Evolutionary conservation across 2,888 invertebrate species (phyloP).

Genomic region (Cyclophora punctaria): DNA sequence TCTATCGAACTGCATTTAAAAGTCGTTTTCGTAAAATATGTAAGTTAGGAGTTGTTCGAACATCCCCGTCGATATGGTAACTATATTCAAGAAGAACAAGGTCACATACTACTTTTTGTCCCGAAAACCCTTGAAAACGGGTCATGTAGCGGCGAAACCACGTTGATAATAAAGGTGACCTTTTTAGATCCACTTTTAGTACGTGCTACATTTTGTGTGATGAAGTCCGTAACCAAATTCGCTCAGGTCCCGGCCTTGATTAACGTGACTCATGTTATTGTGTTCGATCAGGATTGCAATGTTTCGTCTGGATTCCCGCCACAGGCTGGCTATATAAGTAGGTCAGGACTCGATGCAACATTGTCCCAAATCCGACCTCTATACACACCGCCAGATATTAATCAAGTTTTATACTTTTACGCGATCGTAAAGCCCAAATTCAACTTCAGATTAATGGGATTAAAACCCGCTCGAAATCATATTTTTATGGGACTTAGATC

Average conservation of each 20-base stretch:
- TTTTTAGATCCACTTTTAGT: too few relatives aligned
- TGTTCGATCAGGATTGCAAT: slow-evolving; percentile 26
- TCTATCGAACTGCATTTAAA: too few relatives aligned
- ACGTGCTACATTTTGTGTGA: not conserved
- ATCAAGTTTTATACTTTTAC: slow-evolving; percentile 70
- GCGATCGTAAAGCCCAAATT: slow-evolving; percentile 54
- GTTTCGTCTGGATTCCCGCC: slow-evolving; percentile 63
- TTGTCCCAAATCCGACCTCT: slow-evolving; percentile 43
- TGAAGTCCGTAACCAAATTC: not conserved
- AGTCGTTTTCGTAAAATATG: too few relatives aligned
- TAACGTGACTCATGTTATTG: slow-evolving; percentile 33
- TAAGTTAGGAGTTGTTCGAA: too few relatives aligned
- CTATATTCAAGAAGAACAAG: slow-evolving; percentile 2
- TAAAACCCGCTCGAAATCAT: slow-evolving; percentile 65
- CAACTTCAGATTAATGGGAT: slow-evolving; percentile 42
- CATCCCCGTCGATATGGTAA: too few relatives aligned
- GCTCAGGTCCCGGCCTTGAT: slow-evolving; percentile 23
- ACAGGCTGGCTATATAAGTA: slow-evolving; percentile 52
- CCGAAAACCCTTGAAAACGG: slow-evolving; percentile 5
- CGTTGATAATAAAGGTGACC: not conserved
- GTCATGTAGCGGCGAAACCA: slow-evolving; percentile 4
- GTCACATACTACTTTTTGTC: slow-evolving; percentile 1
- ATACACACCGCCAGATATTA: slow-evolving; percentile 54
- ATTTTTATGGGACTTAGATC: slow-evolving; percentile 73
- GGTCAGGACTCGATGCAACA: slow-evolving; percentile 55